phyloP scores from a whole-genome alignment of 2,888 invertebrate species.

The Thereva unica region DNA sequence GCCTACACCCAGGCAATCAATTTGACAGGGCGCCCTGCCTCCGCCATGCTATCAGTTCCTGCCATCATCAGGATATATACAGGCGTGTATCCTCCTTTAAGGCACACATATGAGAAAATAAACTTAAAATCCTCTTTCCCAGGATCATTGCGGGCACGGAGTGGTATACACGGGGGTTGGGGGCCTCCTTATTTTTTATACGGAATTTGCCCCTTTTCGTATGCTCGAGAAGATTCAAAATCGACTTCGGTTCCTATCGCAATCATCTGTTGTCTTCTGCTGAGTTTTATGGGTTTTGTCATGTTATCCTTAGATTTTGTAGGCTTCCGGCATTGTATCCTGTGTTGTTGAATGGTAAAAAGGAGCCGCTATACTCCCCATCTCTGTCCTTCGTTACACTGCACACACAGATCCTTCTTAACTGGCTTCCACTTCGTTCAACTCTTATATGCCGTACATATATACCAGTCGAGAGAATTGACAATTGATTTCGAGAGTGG shows the following conservation, averaged over 20 bases:
- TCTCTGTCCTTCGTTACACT: no score
- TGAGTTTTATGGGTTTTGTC: constrained; percentile 39
- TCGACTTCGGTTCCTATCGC: constrained; percentile 11
- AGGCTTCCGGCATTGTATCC: constrained; percentile 35
- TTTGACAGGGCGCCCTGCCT: constrained; percentile 12
- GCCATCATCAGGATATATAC: neutral
- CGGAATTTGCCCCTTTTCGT: constrained; percentile 14
- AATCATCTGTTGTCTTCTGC: constrained; percentile 27
- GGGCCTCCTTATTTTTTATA: neutral
- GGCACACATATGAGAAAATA: no score
- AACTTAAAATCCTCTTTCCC: no score
- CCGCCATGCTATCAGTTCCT: neutral
- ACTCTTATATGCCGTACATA: constrained; percentile 11
- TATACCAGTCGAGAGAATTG: constrained; percentile 28
- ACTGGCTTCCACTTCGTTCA: constrained; percentile 22
- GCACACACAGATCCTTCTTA: constrained; percentile 27
- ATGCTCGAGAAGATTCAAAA: constrained; percentile 28
- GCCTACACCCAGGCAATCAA: constrained; percentile 30
- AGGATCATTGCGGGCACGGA: no score
- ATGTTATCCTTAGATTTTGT: constrained; percentile 35
- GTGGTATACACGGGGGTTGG: neutral
- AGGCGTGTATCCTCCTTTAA: neutral
- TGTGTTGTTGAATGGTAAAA: constrained; percentile 17
- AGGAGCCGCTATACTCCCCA: no score
- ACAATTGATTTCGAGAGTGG: constrained; percentile 33